Evolutionary conservation across 2,797 vertebrate genomes (phyloP).

Genomic region (Vipera latastei): DNA sequence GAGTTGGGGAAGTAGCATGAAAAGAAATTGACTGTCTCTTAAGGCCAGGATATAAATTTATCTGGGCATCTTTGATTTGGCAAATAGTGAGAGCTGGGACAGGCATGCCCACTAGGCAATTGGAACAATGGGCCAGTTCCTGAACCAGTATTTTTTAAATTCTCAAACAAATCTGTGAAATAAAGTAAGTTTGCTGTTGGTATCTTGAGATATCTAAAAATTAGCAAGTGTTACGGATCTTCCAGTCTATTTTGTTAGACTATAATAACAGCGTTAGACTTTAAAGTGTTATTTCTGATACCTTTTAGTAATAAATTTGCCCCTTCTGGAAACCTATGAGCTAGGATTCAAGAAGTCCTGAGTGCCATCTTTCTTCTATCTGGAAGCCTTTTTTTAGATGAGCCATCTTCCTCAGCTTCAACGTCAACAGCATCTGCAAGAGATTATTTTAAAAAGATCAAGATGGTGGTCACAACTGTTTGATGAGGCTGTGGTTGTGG

Average conservation of each 20-base stretch:
- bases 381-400: background rate
- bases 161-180: background rate
- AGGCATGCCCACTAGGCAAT: background rate
- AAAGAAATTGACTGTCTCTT: background rate
- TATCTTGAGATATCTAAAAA: background rate
- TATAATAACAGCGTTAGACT: background rate
- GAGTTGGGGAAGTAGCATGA: background rate
- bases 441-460: background rate
- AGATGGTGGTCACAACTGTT: background rate
- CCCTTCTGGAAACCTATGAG: background rate
- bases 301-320: background rate
- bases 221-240: background rate
- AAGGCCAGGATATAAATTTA: background rate
- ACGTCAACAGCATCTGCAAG: background rate
- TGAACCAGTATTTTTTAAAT: background rate
- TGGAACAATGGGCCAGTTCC: background rate
- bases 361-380: background rate
- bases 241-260: background rate
- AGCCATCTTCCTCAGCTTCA: background rate
- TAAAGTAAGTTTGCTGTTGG: background rate
- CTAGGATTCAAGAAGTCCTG: background rate
- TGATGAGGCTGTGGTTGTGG: background rate
- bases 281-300: background rate
- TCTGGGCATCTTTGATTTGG: background rate
- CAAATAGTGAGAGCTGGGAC: too few species aligned